These are phyloP conservation scores for Trogon surrucura DNA, from an alignment of 2,113 vertebrate genomes.

Conservation along the genomic window DNA sequence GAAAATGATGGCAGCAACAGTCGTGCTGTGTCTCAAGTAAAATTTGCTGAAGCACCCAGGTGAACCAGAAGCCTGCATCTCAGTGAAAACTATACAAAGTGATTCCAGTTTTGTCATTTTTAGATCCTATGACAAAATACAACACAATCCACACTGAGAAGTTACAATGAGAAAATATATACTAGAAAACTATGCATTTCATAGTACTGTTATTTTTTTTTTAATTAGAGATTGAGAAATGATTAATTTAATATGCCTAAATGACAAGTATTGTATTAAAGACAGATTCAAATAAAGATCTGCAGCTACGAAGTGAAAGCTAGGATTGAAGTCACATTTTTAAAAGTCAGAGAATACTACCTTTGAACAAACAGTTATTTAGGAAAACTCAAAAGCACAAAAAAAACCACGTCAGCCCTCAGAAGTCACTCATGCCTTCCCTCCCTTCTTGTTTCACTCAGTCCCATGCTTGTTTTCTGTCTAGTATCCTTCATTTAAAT, in stretches of 20 bases:
- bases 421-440: neutral
- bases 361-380: neutral
- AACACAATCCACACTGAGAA: neutral
- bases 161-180: neutral
- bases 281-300: neutral
- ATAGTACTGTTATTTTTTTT: neutral
- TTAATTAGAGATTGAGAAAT: neutral
- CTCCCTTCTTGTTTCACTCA: neutral
- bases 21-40: neutral
- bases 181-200: neutral
- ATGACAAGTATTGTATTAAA: neutral
- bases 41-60: neutral
- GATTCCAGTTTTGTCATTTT: neutral
- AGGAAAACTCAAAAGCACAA: neutral
- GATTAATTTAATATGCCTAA: neutral
- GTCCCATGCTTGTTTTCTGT: neutral
- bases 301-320: neutral
- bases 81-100: neutral
- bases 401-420: neutral
- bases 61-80: neutral
- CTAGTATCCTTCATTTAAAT: neutral
- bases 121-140: neutral
- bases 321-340: neutral
- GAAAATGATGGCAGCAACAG: neutral
- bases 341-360: neutral